Conservation (phyloP, 2,113 vertebrate species). For the Perca fluviatilis region DNA sequence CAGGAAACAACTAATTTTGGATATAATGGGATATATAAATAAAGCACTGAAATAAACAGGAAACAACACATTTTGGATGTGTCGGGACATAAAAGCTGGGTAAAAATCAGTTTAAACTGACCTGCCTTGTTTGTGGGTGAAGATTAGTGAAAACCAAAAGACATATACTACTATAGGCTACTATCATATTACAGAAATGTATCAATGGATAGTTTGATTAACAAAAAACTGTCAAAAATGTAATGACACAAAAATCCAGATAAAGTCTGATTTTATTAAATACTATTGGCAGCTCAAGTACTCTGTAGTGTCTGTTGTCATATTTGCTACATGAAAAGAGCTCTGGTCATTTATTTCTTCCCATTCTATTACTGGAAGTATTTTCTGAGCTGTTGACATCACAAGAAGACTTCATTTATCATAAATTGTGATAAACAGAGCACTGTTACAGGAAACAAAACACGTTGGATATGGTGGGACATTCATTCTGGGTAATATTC, state of each 20-base stretch:
- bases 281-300: neutral
- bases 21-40: neutral
- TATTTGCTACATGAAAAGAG: neutral
- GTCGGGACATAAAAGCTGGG: neutral
- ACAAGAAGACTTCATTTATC: neutral
- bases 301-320: neutral
- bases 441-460: neutral
- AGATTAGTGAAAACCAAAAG: neutral
- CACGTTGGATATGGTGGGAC: neutral
- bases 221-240: neutral
- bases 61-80: neutral
- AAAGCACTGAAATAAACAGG: neutral
- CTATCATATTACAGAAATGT: neutral
- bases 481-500: neutral
- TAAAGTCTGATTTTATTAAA: neutral
- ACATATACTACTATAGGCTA: neutral
- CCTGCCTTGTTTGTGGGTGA: neutral
- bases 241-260: neutral
- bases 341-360: too few relatives aligned
- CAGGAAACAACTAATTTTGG: neutral
- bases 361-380: too few relatives aligned
- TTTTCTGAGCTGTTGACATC: too few relatives aligned
- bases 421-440: neutral
- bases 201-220: neutral
- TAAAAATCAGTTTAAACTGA: neutral